A percentile compares a stretch with the other conserved stretches of the same genome.
These are phyloP conservation scores for Prionailurus bengalensis DNA, from an alignment of 2,113 vertebrate genomes.

Conservation along the genomic window DNA sequence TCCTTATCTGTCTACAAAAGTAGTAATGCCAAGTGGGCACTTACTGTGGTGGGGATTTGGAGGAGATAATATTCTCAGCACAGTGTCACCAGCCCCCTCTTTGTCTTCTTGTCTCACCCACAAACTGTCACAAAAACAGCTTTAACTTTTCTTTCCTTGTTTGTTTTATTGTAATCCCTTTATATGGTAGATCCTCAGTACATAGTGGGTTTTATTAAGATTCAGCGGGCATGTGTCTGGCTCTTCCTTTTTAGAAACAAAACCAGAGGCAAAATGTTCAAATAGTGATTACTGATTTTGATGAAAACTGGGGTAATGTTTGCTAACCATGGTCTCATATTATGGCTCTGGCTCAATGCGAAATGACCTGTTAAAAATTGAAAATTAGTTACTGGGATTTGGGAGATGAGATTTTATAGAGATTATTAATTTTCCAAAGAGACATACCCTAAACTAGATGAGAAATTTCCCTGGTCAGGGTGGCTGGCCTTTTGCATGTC, in stretches of 20 bases:
- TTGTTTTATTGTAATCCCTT: not conserved
- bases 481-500: not conserved
- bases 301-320: not conserved
- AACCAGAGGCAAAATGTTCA: constrained; percentile 5
- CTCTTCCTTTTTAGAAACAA: constrained; percentile 12
- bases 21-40: not conserved
- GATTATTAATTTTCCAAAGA: constrained; percentile 26
- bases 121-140: not conserved
- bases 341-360: not conserved
- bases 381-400: constrained; percentile 5
- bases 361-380: constrained; percentile 25
- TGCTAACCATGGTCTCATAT: not conserved
- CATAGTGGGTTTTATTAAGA: not conserved
- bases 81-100: not conserved
- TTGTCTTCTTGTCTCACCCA: not conserved
- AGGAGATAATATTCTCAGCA: not conserved
- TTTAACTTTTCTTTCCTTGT: not conserved
- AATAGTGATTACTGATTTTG: not conserved
- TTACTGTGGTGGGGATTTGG: not conserved
- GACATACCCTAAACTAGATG: not conserved
- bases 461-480: not conserved
- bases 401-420: not conserved
- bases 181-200: not conserved
- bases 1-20: not conserved
- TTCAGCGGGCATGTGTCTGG: not conserved